These are phyloP conservation scores for Gnatocerus cornutus DNA, from an alignment of 2,888 invertebrate genomes.

Conservation along the genomic window DNA sequence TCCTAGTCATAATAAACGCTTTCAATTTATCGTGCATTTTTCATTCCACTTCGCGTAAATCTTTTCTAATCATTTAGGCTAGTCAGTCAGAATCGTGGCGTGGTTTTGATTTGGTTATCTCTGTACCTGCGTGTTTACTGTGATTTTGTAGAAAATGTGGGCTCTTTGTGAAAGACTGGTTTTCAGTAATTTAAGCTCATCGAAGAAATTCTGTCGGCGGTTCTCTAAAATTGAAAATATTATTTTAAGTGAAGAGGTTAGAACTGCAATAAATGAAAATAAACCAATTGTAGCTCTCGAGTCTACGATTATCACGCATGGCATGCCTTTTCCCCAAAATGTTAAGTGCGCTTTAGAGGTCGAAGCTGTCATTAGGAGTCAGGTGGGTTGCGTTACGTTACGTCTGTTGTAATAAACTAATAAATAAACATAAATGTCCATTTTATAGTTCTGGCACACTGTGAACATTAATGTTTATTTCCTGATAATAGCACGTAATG, in stretches of 20 bases:
- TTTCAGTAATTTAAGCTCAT: constrained; percentile 6
- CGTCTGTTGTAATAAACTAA: background rate
- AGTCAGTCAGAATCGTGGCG: background rate
- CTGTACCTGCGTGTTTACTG: constrained; percentile 14
- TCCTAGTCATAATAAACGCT: constrained; percentile 8
- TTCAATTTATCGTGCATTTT: constrained; percentile 15
- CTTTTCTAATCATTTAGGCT: background rate
- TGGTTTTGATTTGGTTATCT: background rate
- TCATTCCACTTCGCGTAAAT: background rate
- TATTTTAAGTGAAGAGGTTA: constrained; percentile 76
- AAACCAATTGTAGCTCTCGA: constrained; percentile 94
- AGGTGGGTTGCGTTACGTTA: constrained; percentile 71
- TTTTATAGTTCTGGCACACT: too few species aligned
- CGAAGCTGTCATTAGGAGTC: constrained; percentile 82
- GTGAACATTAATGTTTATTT: too few species aligned
- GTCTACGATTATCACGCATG: constrained; percentile 98
- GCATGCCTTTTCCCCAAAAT: constrained; percentile 96
- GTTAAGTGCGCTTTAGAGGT: constrained; percentile 88
- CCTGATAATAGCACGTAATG: too few species aligned
- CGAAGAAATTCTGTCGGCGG: background rate
- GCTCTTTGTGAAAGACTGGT: constrained; percentile 21
- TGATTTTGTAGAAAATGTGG: constrained; percentile 17
- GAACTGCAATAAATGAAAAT: constrained; percentile 75
- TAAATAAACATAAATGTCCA: too few species aligned
- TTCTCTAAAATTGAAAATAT: constrained; percentile 21